Percentiles rank a stretch among this genome's conserved stretches.
These are phyloP conservation scores for Drosophila nr. perissopoda DNA, from an alignment of 2,888 invertebrate species.

Conservation along the genomic window DNA sequence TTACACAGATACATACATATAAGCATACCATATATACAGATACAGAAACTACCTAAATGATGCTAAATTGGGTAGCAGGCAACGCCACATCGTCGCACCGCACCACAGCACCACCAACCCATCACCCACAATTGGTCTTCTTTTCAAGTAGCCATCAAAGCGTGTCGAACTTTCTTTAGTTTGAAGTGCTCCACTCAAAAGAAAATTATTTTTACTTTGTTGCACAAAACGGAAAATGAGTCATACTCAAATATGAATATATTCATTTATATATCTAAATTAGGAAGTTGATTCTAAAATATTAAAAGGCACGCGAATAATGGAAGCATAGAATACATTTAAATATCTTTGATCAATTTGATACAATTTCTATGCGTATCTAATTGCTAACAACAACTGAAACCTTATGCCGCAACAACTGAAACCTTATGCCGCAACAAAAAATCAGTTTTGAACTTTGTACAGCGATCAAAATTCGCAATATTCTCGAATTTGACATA, in stretches of 20 bases:
- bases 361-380: too few species aligned
- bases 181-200: slow-evolving; percentile 6
- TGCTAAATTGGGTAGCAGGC: slow-evolving; percentile 5
- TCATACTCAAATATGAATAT: background rate
- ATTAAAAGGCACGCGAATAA: background rate
- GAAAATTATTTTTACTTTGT: background rate
- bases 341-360: background rate
- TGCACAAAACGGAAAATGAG: slow-evolving; percentile 1
- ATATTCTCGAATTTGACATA: background rate
- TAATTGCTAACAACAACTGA: too few species aligned
- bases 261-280: background rate
- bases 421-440: too few species aligned
- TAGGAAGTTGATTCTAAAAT: background rate
- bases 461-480: background rate
- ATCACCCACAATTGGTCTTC: slow-evolving; percentile 19
- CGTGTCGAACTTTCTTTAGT: slow-evolving; percentile 30
- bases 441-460: background rate
- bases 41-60: slow-evolving; percentile 6
- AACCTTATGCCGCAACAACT: too few species aligned
- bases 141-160: slow-evolving; percentile 17
- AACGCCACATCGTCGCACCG: background rate
- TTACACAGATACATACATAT: background rate
- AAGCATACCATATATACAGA: background rate
- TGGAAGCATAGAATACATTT: background rate
- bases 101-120: background rate